Base-by-base conservation (phyloP, 2,888 invertebrate genomes). In the Xanthorhoe spadicearia region DNA sequence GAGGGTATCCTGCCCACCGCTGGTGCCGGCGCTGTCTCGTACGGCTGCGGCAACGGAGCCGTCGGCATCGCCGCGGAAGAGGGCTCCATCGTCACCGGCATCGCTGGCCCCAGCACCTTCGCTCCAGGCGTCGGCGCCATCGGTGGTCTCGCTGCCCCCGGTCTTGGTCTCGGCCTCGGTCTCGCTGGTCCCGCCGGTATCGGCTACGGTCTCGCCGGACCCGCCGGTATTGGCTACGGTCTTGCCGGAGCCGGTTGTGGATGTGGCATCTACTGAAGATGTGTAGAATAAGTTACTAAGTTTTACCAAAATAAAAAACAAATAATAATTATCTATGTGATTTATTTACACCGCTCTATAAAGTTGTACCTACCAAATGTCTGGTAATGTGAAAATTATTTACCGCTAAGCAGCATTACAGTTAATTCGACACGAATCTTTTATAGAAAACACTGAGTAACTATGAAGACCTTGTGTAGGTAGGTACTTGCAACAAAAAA, bases 1-100 rank as follows among this genome's bases (percentile, higher is more conserved):
- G 81, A 85, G 8, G 85, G 84, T 0, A 64, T 73, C 8, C 56
- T 82, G 49, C 77, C 81, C 0, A 71, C 78, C 13, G 74, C 71
- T 62, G 85, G 84, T 0, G 71, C 75, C 2, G 80, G 78, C 7
- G 76, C 71, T 2, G 78, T 81, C 10, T 78, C 76, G 13, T 81
- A 79, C 61, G 75, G 76, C 0, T 81, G 80, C 56, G 80, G 78
- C 5, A 69, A 74, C 19, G 79, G 76, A 10, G 63, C 61, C 13
- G 61, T 75, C 5, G 77, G 71, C 35, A 77, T 75, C 61, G 56
- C 66, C 50, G 48, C 48, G 15, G 48, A 48, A 7, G 48, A 48
- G 48, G 48, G 59, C n/a, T 61, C 69, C 15, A 62, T 68, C 7
- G 52, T 61, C 28, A 63, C 73, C 13, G 68, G 71, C 35, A 58